Evolutionary conservation across 2,113 vertebrate species (phyloP), one percentile per base, ranked within the genome.

Genomic region (Stegastes partitus): DNA sequence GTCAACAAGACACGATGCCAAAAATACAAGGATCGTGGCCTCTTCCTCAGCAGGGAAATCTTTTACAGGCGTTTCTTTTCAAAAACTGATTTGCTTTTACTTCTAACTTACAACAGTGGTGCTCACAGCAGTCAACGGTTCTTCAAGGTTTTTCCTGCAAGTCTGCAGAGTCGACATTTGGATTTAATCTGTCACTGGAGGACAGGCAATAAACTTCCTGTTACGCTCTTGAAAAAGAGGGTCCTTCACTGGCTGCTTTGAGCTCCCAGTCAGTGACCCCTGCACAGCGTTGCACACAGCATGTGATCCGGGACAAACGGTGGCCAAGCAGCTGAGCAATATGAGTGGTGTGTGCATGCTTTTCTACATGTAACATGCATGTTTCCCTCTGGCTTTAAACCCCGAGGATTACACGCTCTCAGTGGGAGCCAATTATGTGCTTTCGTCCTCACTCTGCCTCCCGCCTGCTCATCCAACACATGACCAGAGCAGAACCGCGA

Each of bases 361-460:
- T 21, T 26, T 56, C 39, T 54, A 19, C 44, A 19, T 19, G 18
- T 12, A 68, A 26, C 21, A 21, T n/a, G 16, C 39, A 74, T 23
- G 22, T 49, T 70, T 28, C 45, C 37, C 59, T 44, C 49, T 23
- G 44, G 0, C 66, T 69, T 26, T 79, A 86, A 87, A 72, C 65
- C 73, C 28, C 18, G 55, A 87, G 86, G 93, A 93, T 93, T 93
- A 92, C 86, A 64, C 64, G 25, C 58, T 79, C 72, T 77, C 56
- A 53, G 72, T n/a, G 19, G 85, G 84, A 93, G 83, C 91, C 91
- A 90, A 93, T 93, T 92, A 93, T 84, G 85, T 34, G 59, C 80
- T 89, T 92, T 91, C 1, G 3, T 68, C 71, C 22, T 57, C 8
- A 7, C 42, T 53, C 80, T 73, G 22, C 67, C 71, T 82, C 49